Conservation (phyloP, 2,888 invertebrate species). For the Adelognathus sp. region DNA sequence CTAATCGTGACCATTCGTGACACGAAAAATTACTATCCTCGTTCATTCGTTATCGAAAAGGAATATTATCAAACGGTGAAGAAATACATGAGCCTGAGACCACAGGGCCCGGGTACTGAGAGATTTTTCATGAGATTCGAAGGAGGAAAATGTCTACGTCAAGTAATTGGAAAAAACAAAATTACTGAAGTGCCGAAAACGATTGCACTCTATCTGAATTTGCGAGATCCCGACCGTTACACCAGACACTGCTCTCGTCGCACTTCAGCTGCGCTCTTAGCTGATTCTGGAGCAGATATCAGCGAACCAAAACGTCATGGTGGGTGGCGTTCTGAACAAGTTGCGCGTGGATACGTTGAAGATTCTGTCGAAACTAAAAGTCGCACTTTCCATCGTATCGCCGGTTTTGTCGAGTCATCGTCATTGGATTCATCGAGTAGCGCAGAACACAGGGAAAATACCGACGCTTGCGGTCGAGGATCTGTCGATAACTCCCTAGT, state of each 20-base stretch:
- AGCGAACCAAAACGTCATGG: conserved; percentile 44
- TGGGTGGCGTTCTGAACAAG: conserved; percentile 51
- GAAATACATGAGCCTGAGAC: conserved; percentile 45
- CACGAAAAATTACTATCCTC: conserved; percentile 46
- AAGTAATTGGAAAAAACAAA: conserved; percentile 59
- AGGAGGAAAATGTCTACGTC: conserved; percentile 49
- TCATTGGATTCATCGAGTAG: conserved; percentile 10
- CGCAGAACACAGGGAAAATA: conserved; percentile 4
- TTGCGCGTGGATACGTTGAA: conserved; percentile 42
- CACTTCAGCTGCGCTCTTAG: conserved; percentile 57
- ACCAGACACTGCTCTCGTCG: conserved; percentile 61
- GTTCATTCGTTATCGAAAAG: conserved; percentile 52
- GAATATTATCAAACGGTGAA: conserved; percentile 30
- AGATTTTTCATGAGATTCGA: conserved; percentile 53
- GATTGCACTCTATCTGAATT: conserved; percentile 57
- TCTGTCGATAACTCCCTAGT: conserved; percentile 5
- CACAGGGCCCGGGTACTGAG: conserved; percentile 19
- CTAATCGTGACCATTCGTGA: conserved; percentile 36
- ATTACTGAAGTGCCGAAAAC: conserved; percentile 52
- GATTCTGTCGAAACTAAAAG: conserved; percentile 37
- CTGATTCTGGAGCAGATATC: conserved; percentile 56
- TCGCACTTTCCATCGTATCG: conserved; percentile 33
- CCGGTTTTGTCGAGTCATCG: background rate
- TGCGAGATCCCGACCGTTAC: conserved; percentile 48
- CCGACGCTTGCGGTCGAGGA: conserved; percentile 14